A percentile compares a stretch with the other conserved stretches of the same genome.
These are phyloP conservation scores for Xenopus borealis DNA, from an alignment of 2,113 vertebrate genomes.

Conservation along the genomic window DNA sequence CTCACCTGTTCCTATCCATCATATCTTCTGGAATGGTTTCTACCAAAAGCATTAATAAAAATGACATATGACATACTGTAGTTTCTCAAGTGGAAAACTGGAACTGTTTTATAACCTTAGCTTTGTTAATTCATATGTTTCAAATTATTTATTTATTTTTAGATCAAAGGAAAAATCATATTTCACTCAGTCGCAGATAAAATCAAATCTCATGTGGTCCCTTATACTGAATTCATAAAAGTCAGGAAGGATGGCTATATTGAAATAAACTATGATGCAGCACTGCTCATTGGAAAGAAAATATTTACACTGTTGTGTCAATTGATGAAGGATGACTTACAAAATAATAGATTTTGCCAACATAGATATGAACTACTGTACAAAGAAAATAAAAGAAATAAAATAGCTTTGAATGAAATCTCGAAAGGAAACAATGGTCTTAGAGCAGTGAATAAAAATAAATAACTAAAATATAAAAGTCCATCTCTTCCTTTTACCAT, in stretches of 20 bases:
- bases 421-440: neutral
- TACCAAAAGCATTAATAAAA: constrained; percentile 57
- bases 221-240: constrained; percentile 25
- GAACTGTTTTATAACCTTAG: constrained; percentile 54
- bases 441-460: neutral
- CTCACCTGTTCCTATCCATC: constrained; percentile 50
- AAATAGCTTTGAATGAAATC: neutral
- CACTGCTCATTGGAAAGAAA: constrained; percentile 5
- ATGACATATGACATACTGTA: constrained; percentile 49
- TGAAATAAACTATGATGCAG: constrained; percentile 10
- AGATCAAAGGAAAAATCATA: constrained; percentile 53
- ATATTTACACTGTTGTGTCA: constrained; percentile 23
- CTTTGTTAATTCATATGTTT: constrained; percentile 55
- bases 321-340: constrained; percentile 6
- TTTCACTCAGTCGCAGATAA: constrained; percentile 24
- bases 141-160: constrained; percentile 48
- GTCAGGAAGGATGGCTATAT: constrained; percentile 26
- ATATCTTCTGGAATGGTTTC: constrained; percentile 47
- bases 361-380: neutral
- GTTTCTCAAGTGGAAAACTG: constrained; percentile 54
- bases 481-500: too few species aligned
- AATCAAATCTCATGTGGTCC: constrained; percentile 16
- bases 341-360: constrained; percentile 1
- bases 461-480: too few species aligned
- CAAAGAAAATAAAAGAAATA: neutral